phyloP scores from a whole-genome alignment of 2,888 invertebrate species.

The Acholoe squamosa region DNA sequence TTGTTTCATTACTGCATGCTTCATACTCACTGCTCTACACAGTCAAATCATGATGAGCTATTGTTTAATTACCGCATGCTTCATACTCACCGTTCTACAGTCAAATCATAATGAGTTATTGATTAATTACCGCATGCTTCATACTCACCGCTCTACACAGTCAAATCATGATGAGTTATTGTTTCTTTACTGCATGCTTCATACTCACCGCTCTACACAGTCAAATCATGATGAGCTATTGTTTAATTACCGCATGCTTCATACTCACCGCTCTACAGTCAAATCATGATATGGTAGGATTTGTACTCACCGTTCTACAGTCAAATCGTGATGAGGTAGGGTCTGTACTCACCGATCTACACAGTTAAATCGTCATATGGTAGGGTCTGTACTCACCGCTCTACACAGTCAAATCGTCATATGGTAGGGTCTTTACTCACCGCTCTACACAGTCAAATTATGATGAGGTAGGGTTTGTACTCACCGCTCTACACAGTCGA shows the following conservation, averaged over 20 bases:
- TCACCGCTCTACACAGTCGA: slow-evolving; percentile 95
- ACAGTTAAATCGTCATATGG: slow-evolving; percentile 92
- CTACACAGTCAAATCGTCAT: slow-evolving; percentile 93
- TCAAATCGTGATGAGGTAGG: slow-evolving; percentile 92
- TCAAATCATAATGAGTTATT: slow-evolving; percentile 92
- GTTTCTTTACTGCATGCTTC: no score
- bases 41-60: slow-evolving; percentile 92
- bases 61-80: no score
- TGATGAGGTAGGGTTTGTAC: slow-evolving; percentile 89
- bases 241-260: no score
- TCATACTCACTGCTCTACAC: slow-evolving; percentile 92
- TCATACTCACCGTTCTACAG: slow-evolving; percentile 91
- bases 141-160: slow-evolving; percentile 92
- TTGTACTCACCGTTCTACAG: slow-evolving; percentile 91
- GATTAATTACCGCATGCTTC: no score
- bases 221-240: slow-evolving; percentile 92
- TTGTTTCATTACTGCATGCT: no score
- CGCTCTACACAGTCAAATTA: slow-evolving; percentile 95
- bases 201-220: slow-evolving; percentile 92
- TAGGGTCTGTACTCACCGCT: slow-evolving; percentile 91
- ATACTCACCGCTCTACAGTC: slow-evolving; percentile 92
- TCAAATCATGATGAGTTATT: slow-evolving; percentile 92
- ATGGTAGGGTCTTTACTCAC: slow-evolving; percentile 90
- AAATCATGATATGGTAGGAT: slow-evolving; percentile 91
- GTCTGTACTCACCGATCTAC: slow-evolving; percentile 92